These are phyloP conservation scores for Pyrocoelia pectoralis DNA, from an alignment of 2,888 invertebrate species.

Conservation along the genomic window DNA sequence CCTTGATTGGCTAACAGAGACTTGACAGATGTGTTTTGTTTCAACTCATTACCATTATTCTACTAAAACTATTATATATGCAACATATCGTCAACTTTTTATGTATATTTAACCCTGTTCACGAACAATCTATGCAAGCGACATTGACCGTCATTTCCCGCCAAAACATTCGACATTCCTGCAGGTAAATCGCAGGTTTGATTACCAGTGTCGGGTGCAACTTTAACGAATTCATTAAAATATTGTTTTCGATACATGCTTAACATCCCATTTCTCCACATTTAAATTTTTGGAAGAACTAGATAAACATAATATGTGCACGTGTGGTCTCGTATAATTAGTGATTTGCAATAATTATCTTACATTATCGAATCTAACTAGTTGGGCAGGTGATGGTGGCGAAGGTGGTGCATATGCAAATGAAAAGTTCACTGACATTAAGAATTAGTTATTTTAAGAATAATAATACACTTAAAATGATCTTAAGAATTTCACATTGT, in stretches of 20 bases:
- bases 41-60: conserved; percentile 5
- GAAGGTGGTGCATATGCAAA: conserved; percentile 4
- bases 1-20: conserved; percentile 13
- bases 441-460: conserved; percentile 17
- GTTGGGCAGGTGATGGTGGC: neutral
- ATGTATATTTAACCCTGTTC: conserved; percentile 20
- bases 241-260: too few species aligned
- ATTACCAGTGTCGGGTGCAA: conserved; percentile 43
- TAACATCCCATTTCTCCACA: too few species aligned
- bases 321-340: too few species aligned
- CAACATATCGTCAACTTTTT: conserved; percentile 16
- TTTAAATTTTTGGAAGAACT: too few species aligned
- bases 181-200: conserved; percentile 48
- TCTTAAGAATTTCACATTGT: conserved; percentile 12
- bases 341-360: too few species aligned
- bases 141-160: conserved; percentile 52
- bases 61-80: conserved; percentile 5
- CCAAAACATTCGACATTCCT: conserved; percentile 52
- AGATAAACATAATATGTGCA: too few species aligned
- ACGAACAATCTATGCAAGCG: conserved; percentile 39
- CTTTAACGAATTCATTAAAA: neutral
- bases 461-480: conserved; percentile 12
- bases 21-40: conserved; percentile 13
- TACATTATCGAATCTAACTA: neutral
- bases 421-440: conserved; percentile 22